A percentile compares a stretch with the other conserved stretches of the same genome.
Evolutionary conservation across 2,888 invertebrate species (phyloP).

Genomic region (Drosophila vallismaia): DNA sequence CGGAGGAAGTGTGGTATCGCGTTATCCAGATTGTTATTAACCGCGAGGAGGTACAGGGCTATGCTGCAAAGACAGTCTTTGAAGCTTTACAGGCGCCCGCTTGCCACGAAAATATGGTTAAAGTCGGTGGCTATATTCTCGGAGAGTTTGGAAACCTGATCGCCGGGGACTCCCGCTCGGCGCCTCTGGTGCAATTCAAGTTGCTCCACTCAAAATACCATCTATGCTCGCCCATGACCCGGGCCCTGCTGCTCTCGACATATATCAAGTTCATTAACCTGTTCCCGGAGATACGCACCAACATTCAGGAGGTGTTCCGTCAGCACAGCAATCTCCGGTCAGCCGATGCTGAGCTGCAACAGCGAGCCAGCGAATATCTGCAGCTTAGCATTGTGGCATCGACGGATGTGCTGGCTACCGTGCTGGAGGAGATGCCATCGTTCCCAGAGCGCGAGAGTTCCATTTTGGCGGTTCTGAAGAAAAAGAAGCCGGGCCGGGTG

Average conservation of each 20-base stretch:
- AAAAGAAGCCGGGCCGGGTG: slow-evolving; percentile 98
- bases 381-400: slow-evolving; percentile 98
- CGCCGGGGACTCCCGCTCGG: slow-evolving; percentile 98
- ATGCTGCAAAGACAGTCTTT: slow-evolving; percentile 99
- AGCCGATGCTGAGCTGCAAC: slow-evolving; percentile 99
- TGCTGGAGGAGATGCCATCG: slow-evolving; percentile 99
- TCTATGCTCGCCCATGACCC: slow-evolving; percentile 97
- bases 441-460: slow-evolving; percentile 99
- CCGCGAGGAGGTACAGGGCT: slow-evolving; percentile 99
- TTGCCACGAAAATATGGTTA: slow-evolving; percentile 99
- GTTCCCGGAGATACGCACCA: slow-evolving; percentile 98
- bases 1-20: slow-evolving; percentile 99
- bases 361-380: slow-evolving; percentile 98
- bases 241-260: slow-evolving; percentile 97
- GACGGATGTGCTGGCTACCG: slow-evolving; percentile 98
- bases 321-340: slow-evolving; percentile 98
- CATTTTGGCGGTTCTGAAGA: slow-evolving; percentile 98
- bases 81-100: slow-evolving; percentile 99
- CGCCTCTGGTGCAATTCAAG: slow-evolving; percentile 98
- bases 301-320: slow-evolving; percentile 97
- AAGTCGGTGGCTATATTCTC: slow-evolving; percentile 99
- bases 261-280: slow-evolving; percentile 99
- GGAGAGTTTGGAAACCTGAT: slow-evolving; percentile 99
- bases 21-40: slow-evolving; percentile 99
- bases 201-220: slow-evolving; percentile 99